These are phyloP conservation scores for Coranthus polyacanthus DNA, from an alignment of 2,797 vertebrate genomes.

Conservation along the genomic window DNA sequence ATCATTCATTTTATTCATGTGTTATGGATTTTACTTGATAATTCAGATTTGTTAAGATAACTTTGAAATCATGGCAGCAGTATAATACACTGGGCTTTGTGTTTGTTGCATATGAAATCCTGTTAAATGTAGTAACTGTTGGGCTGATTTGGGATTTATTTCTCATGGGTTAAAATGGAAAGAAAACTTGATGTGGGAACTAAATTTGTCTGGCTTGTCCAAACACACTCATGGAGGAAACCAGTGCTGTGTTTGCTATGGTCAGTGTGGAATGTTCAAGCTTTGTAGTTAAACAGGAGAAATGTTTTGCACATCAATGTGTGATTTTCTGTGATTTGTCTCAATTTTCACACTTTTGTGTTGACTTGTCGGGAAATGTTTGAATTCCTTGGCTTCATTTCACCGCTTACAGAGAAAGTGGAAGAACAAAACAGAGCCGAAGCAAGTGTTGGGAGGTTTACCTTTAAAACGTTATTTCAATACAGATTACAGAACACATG, in stretches of 20 bases:
- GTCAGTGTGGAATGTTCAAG: constrained; percentile 20
- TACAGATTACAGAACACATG: no score
- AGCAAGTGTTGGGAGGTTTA: constrained; percentile 3
- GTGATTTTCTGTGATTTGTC: constrained; percentile 41
- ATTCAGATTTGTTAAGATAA: constrained; percentile 55
- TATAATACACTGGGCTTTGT: constrained; percentile 18
- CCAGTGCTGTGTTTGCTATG: constrained; percentile 14
- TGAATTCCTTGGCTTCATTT: constrained; percentile 24
- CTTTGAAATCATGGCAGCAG: constrained; percentile 41
- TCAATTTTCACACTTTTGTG: constrained; percentile 48
- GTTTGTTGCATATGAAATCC: constrained; percentile 15
- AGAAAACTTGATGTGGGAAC: no score
- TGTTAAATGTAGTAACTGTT: constrained; percentile 17
- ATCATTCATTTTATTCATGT: constrained; percentile 55
- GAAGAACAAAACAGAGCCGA: constrained; percentile 39
- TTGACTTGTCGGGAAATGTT: constrained; percentile 29
- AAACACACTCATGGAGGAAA: constrained; percentile 7
- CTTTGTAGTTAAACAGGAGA: constrained; percentile 29
- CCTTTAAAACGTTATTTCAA: no score
- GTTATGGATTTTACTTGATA: constrained; percentile 50
- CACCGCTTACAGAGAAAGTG: constrained; percentile 27
- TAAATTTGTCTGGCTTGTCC: constrained; percentile 18
- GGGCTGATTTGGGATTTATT: constrained; percentile 32
- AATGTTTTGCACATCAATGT: constrained; percentile 32
- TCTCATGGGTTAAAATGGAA: background rate